Percentiles rank a stretch among this genome's conserved stretches.
Evolutionary conservation across 2,888 invertebrate species (phyloP).

Genomic region (Drosophila neotestacea): DNA sequence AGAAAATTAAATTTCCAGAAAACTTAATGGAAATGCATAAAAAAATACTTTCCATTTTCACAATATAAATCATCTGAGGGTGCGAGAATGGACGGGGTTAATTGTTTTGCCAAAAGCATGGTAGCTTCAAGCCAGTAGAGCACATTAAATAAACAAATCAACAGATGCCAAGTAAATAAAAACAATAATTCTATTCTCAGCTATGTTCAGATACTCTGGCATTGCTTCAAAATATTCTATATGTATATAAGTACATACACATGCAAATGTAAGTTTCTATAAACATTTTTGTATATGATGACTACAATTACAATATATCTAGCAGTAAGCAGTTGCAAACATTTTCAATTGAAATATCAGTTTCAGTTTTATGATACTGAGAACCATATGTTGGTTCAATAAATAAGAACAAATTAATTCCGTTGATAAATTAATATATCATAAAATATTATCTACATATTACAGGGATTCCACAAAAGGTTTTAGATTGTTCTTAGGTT

Average conservation of each 20-base stretch:
- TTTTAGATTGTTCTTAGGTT: too few species aligned
- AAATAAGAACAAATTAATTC: conserved; percentile 1
- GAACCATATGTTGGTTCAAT: conserved; percentile 1
- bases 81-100: conserved; percentile 12
- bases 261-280: background rate
- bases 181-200: conserved; percentile 29
- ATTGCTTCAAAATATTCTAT: conserved; percentile 5
- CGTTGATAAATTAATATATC: background rate
- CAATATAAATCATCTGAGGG: conserved; percentile 53
- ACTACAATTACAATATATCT: background rate
- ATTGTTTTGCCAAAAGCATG: conserved; percentile 67
- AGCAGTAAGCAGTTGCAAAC: background rate
- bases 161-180: conserved; percentile 73
- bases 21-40: conserved; percentile 31
- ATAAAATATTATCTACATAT: too few species aligned
- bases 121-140: conserved; percentile 44
- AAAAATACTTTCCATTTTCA: conserved; percentile 47
- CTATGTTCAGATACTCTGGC: conserved; percentile 26
- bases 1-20: background rate
- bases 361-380: conserved; percentile 4
- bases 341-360: conserved; percentile 1
- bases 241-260: background rate
- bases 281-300: background rate
- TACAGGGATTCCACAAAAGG: too few species aligned
- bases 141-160: conserved; percentile 74